Evolutionary conservation across 2,797 vertebrate genomes (phyloP), one percentile per base, ranked within the genome.

Genomic region (Alauda arvensis): DNA sequence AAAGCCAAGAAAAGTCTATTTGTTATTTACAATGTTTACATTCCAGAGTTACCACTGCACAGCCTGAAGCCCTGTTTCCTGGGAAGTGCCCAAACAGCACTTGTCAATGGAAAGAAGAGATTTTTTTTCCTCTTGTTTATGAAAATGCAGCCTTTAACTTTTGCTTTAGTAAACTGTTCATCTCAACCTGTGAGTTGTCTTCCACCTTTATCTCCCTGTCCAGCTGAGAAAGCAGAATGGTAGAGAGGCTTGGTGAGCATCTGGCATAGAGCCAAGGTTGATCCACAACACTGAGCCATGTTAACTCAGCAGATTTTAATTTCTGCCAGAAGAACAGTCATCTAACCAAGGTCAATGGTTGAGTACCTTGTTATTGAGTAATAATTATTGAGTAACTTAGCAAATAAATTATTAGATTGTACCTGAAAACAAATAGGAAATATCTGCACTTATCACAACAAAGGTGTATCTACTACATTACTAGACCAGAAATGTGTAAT

Each of bases 251-350:
- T 45, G 43, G 43, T 49, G 28, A 24, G 10, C 8, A 33, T 10
- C 37, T 62, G n/a, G 28, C 14, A 18, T 39, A 34, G 12, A 51
- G 28, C 17, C 62, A 31, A 26, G 24, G 8, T 33, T 12, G 15
- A 11, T 25, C 18, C 17, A 10, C n/a, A 51, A 17, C 63, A 51
- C 0, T 8, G 10, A 87, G 29, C 7, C 6, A 18, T 1, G 1
- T 74, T 67, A 74, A 56, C 26, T 77, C 68, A 75, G 42, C 5
- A 70, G 61, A 56, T 57, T 48, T 63, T 48, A 21, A 67, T 66
- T 67, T 72, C 37, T 75, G 14, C 12, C 49, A 34, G 15, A 37
- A 48, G 19, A 63, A 46, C 7, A 51, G 26, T 31, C 9, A 1
- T 20, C 23, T 56, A 85, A 61, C 40, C 16, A 28, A 62, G 68